Evolutionary conservation across 2,113 vertebrate species (phyloP), one percentile per base, ranked within the genome.

Genomic region (Larimichthys crocea): DNA sequence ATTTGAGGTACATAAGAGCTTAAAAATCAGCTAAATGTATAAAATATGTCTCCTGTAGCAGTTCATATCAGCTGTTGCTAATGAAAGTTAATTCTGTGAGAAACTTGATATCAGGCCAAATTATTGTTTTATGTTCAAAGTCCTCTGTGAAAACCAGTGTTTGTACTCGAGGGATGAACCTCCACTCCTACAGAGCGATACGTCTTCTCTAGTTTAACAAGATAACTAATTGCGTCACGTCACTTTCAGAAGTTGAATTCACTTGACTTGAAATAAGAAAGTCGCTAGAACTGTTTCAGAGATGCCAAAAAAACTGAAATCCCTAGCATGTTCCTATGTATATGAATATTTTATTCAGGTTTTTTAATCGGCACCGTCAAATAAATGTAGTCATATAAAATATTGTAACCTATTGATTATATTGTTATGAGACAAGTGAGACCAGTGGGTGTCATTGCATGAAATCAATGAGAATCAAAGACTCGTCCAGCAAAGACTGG

Each of bases 391-490:
- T 15, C 20, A 67, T 49, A 31, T 46, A 3, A 66, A 22, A 50
- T n/a, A n/a, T n/a, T 15, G 8, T 12, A 31, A 57, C 63, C 44
- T 12, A 44, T 12, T 44, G 44, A 49, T 4, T 11, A 16, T n/a
- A 16, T 20, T 60, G n/a, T 49, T 9, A 48, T 17, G 17, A 26
- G 50, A 74, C 0, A 26, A 14, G 29, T 72, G 3, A 67, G 75
- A 75, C 35, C 42, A 57, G 35, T 44, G 63, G 7, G 29, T 17
- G n/a, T n/a, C 50, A 19, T 65, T 60, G 26, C 19, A 20, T 79
- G 75, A 69, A 40, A 84, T 61, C 76, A 44, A 19, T 61, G 50
- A 72, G 50, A 82, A 88, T 73, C 73, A 12, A 53, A 73, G 61
- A 49, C 22, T 56, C 48, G 14, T 80, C 55, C 42, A 52, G 72